Conservation (phyloP, 2,797 vertebrate genomes). For the Platyrinchus mystaceus region DNA sequence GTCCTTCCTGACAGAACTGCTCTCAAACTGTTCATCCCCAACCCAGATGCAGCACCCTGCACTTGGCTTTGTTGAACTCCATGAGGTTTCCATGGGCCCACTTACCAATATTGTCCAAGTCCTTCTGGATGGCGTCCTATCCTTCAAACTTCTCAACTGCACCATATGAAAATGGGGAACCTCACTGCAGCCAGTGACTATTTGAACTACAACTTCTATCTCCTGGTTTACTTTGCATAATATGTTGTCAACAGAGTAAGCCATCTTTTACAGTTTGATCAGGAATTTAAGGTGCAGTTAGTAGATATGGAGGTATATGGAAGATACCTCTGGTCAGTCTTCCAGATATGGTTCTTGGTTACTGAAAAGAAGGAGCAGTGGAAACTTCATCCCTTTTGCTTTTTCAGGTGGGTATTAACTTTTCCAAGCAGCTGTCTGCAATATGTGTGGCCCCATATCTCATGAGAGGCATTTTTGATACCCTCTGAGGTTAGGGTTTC, state of each 20-base stretch:
- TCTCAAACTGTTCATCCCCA: neutral
- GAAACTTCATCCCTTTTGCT: neutral
- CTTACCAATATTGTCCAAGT: neutral
- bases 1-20: neutral
- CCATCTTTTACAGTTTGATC: slow-evolving; percentile 16
- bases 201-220: neutral
- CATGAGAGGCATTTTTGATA: slow-evolving; percentile 56
- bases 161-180: neutral
- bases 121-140: neutral
- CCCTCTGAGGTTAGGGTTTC: slow-evolving; percentile 49
- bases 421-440: slow-evolving; percentile 50
- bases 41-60: neutral
- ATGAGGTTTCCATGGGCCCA: rapidly evolving
- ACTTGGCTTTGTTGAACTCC: neutral
- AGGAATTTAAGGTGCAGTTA: neutral
- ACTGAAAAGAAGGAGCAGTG: neutral
- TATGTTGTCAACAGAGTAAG: neutral
- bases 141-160: neutral
- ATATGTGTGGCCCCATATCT: slow-evolving; percentile 54
- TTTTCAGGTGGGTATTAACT: slow-evolving; percentile 3
- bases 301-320: neutral
- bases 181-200: neutral
- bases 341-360: neutral
- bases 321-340: neutral
- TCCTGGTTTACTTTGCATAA: slow-evolving; percentile 21